These are phyloP conservation scores for Cyanistes caeruleus DNA, from an alignment of 2,113 vertebrate genomes.

Conservation along the genomic window DNA sequence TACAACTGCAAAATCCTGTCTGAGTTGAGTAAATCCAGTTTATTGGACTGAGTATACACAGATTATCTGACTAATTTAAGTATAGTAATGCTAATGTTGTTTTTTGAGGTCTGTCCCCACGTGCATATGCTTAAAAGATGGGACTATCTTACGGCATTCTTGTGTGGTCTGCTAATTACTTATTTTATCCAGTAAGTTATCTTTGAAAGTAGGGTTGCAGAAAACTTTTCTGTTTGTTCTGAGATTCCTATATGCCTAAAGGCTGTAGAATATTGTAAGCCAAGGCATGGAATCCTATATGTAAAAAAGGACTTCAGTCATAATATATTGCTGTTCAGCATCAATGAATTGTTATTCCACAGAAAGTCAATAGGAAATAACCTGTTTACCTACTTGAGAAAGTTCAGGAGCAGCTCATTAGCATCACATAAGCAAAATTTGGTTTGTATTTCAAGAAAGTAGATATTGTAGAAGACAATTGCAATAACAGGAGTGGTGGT, in stretches of 20 bases:
- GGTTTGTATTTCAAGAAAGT: neutral
- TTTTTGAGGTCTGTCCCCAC: neutral
- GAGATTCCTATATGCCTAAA: neutral
- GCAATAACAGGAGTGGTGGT: neutral
- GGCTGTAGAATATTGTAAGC: neutral
- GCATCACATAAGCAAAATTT: neutral
- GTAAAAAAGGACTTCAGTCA: neutral
- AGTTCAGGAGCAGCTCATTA: neutral
- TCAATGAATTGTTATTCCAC: neutral
- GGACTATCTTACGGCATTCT: neutral
- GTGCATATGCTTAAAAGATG: neutral
- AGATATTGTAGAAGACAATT: neutral
- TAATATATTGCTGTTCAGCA: neutral
- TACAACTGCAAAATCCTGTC: neutral
- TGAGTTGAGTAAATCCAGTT: neutral
- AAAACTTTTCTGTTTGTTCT: neutral
- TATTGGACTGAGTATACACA: neutral
- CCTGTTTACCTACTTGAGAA: neutral
- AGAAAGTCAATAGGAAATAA: neutral
- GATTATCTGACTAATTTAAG: neutral
- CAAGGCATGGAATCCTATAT: neutral
- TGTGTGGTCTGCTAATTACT: neutral
- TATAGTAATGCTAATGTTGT: neutral
- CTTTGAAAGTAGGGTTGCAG: neutral
- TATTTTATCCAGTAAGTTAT: neutral